These are phyloP conservation scores for Spizella passerina DNA, from an alignment of 2,797 vertebrate genomes.

Conservation along the genomic window DNA sequence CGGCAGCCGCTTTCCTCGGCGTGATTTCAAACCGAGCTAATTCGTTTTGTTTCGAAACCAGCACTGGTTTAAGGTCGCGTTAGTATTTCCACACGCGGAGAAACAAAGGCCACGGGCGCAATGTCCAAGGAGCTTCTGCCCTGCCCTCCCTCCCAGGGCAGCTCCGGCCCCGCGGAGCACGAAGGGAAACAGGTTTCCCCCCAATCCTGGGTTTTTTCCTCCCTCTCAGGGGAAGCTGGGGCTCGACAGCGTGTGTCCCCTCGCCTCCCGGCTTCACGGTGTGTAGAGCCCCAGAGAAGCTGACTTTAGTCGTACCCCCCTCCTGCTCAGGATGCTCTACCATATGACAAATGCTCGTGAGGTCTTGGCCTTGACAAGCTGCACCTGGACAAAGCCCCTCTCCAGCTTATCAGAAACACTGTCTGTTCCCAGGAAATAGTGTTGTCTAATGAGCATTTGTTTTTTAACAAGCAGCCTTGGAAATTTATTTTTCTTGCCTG, in stretches of 20 bases:
- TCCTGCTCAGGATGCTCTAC: not conserved
- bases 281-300: not conserved
- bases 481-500: not conserved
- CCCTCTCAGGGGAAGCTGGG: not conserved
- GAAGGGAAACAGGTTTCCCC: rapidly evolving
- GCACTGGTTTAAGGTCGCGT: rapidly evolving
- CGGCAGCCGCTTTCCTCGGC: not conserved
- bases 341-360: not conserved
- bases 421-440: not conserved
- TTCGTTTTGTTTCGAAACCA: not conserved
- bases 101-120: not conserved
- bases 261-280: not conserved
- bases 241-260: not conserved
- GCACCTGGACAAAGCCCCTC: not conserved
- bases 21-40: rapidly evolving
- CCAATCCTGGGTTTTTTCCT: rapidly evolving
- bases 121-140: rapidly evolving
- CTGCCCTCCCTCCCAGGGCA: not conserved
- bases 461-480: not conserved
- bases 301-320: not conserved
- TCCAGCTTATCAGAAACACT: not conserved
- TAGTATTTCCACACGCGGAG: not conserved
- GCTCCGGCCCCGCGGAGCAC: not conserved
- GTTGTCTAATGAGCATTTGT: not conserved
- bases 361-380: not conserved